phyloP scores from a whole-genome alignment of 2,888 invertebrate genomes.

The Erebia aethiops region DNA sequence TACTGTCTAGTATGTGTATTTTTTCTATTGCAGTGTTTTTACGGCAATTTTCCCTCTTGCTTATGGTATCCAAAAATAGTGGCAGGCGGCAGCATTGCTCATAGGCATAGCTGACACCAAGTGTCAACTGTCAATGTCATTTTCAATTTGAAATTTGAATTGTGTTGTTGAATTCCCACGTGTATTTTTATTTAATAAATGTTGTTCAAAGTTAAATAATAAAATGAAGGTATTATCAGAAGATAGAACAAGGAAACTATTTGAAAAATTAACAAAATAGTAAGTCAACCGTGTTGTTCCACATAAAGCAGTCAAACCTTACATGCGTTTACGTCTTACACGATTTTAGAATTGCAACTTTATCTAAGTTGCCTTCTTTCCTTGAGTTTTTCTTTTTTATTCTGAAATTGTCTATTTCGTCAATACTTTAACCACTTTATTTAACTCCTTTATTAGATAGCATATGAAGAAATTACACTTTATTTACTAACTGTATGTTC shows the following conservation, averaged over 20 bases:
- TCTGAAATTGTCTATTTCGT: no score
- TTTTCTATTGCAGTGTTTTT: no score
- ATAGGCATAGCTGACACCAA: no score
- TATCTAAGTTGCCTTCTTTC: background rate
- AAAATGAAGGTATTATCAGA: conserved; percentile 94
- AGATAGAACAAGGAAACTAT: conserved; percentile 92
- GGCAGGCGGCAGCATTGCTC: no score
- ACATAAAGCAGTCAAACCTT: background rate
- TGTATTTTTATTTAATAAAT: conserved; percentile 21
- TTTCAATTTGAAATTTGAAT: background rate
- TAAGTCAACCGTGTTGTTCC: conserved; percentile 76
- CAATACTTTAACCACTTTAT: no score
- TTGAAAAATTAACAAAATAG: conserved; percentile 97
- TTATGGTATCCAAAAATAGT: background rate
- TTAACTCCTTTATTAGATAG: no score
- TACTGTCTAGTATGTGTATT: no score
- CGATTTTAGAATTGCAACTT: background rate
- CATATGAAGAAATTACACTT: no score
- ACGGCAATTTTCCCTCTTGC: no score
- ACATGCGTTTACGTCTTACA: background rate
- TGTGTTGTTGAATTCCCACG: background rate
- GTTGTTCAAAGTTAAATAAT: conserved; percentile 20
- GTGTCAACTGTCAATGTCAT: background rate
- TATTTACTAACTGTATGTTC: no score
- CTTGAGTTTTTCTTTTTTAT: no score